Conservation (phyloP, 1,140 invertebrate species). For the Drosophila pallidifrons region DNA sequence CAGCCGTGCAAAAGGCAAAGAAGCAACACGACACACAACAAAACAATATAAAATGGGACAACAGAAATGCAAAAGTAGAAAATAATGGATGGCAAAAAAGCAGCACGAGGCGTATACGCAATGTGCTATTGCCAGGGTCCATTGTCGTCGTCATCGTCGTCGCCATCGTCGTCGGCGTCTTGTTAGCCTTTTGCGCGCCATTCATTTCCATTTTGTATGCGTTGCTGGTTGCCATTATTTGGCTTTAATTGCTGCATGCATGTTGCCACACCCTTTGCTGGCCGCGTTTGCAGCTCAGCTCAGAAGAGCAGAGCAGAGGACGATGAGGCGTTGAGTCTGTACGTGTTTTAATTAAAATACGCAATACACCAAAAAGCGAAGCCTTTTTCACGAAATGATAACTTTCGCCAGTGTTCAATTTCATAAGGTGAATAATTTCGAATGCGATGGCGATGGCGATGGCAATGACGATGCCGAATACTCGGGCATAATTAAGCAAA, state of each 20-base stretch:
- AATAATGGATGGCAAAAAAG: conserved; percentile 55
- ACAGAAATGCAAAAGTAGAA: conserved; percentile 68
- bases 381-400: conserved; percentile 55
- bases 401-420: conserved; percentile 61
- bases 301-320: too few relatives aligned
- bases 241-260: conserved; percentile 81
- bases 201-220: conserved; percentile 80
- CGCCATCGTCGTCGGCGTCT: conserved; percentile 46
- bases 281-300: too few relatives aligned
- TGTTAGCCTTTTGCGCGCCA: conserved; percentile 73
- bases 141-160: conserved; percentile 32
- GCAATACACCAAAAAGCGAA: conserved; percentile 11
- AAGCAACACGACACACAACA: conserved; percentile 1
- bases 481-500: conserved; percentile 69
- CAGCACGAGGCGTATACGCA: conserved; percentile 69
- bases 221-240: conserved; percentile 78
- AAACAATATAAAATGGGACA: conserved; percentile 13
- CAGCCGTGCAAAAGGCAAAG: conserved; percentile 55
- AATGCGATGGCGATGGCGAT: background rate
- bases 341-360: conserved; percentile 82
- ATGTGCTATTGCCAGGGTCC: conserved; percentile 50
- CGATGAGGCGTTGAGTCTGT: conserved; percentile 30
- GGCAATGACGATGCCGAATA: conserved; percentile 1
- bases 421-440: conserved; percentile 40
- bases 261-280: conserved; percentile 22